phyloP scores from a whole-genome alignment of 2,797 vertebrate species.

The Falco peregrinus region DNA sequence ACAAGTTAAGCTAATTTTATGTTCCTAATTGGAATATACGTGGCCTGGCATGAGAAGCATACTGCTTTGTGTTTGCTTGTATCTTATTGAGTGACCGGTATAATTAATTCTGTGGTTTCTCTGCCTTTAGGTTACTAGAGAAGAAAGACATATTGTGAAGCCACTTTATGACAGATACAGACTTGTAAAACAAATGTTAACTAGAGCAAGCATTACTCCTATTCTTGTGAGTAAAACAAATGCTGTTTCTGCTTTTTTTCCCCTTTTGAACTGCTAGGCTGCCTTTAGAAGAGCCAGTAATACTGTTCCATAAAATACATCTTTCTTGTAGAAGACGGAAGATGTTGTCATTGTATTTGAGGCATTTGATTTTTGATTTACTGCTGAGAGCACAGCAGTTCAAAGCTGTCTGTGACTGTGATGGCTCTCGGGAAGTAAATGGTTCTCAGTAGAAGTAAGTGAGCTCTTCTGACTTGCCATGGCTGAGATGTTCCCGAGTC shows the following conservation, averaged over 20 bases:
- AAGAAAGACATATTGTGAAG: conserved; percentile 94
- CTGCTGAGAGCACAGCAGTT: not conserved
- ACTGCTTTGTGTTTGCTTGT: conserved; percentile 42
- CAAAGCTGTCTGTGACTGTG: conserved; percentile 18
- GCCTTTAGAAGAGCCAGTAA: conserved; percentile 12
- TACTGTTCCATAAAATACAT: not conserved
- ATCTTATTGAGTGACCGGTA: conserved; percentile 16
- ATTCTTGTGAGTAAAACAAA: conserved; percentile 85
- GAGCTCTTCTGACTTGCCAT: not conserved
- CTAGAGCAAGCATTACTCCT: conserved; percentile 93
- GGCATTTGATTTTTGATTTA: not conserved
- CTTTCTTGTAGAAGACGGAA: not conserved
- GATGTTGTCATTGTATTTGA: not conserved
- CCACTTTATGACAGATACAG: conserved; percentile 96
- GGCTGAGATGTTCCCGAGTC: not conserved
- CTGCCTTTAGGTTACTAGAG: conserved; percentile 87
- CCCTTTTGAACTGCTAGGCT: not conserved
- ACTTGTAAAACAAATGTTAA: conserved; percentile 98
- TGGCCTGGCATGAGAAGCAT: conserved; percentile 45
- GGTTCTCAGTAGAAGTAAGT: not conserved
- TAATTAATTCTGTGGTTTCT: conserved; percentile 69
- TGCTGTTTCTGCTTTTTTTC: conserved; percentile 23
- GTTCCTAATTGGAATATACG: not conserved
- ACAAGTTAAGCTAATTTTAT: not conserved
- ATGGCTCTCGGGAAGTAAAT: not conserved